These are phyloP conservation scores for Lasiurus borealis DNA, from an alignment of 2,113 vertebrate species.

Conservation along the genomic window DNA sequence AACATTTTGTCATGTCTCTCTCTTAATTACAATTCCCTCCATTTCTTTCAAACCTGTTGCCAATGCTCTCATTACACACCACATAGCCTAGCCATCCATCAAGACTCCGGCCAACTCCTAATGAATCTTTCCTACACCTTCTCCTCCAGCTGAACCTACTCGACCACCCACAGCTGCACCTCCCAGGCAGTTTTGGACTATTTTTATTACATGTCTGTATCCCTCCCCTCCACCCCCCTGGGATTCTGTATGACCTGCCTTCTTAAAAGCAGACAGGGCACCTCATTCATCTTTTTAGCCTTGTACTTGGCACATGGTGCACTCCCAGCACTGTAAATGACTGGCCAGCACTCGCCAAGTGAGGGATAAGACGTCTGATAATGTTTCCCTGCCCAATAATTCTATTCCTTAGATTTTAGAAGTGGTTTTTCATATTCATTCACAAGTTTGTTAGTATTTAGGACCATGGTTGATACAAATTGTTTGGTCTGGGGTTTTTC, in stretches of 20 bases:
- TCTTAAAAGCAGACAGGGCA: background rate
- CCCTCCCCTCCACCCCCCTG: too few relatives aligned
- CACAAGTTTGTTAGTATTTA: background rate
- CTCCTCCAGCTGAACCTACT: background rate
- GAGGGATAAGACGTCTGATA: background rate
- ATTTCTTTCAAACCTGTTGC: background rate
- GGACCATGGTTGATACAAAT: background rate
- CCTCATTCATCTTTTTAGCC: fast-evolving
- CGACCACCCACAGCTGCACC: background rate
- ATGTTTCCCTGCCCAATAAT: background rate
- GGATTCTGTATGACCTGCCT: fast-evolving
- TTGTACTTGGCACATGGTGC: too few relatives aligned
- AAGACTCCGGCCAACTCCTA: background rate
- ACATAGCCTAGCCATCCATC: fast-evolving
- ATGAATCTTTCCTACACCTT: background rate
- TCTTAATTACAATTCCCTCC: background rate
- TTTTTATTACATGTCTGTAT: background rate
- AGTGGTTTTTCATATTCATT: background rate
- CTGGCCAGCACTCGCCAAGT: background rate
- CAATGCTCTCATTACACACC: background rate
- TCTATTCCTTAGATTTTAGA: background rate
- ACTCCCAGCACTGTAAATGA: background rate
- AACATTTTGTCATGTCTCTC: background rate
- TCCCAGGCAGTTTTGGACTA: background rate
- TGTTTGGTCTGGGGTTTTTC: conserved; percentile 42